Conservation (phyloP, 2,797 vertebrate genomes). For the Enteromius paludinosus region DNA sequence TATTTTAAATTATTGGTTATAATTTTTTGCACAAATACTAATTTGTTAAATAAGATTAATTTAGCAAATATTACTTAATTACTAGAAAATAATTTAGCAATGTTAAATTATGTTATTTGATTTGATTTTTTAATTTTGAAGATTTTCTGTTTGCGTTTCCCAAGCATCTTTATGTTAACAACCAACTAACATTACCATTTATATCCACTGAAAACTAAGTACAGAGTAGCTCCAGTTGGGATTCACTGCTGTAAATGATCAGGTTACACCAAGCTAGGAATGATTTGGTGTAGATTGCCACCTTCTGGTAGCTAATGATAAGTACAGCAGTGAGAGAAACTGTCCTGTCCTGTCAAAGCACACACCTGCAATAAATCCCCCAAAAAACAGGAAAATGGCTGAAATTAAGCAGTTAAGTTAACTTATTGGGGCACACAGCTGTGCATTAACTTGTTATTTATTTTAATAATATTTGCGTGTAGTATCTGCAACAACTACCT, state of each 20-base stretch:
- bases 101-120: too few species aligned
- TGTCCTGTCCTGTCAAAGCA: neutral
- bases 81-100: neutral
- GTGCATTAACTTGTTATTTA: neutral
- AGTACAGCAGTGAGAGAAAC: neutral
- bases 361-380: neutral
- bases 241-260: neutral
- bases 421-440: neutral
- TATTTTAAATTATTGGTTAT: neutral
- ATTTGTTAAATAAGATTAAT: neutral
- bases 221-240: neutral
- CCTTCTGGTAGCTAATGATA: constrained; percentile 67
- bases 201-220: neutral
- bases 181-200: neutral
- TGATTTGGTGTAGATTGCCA: constrained; percentile 67
- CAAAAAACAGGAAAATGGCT: neutral
- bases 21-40: neutral
- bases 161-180: neutral
- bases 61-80: too few species aligned
- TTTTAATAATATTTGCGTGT: neutral
- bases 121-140: too few species aligned
- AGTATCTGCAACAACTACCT: neutral
- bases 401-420: neutral
- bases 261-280: neutral
- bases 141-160: too few species aligned